Conservation (phyloP, 1,140 invertebrate genomes). For the Drosophila leontia region DNA sequence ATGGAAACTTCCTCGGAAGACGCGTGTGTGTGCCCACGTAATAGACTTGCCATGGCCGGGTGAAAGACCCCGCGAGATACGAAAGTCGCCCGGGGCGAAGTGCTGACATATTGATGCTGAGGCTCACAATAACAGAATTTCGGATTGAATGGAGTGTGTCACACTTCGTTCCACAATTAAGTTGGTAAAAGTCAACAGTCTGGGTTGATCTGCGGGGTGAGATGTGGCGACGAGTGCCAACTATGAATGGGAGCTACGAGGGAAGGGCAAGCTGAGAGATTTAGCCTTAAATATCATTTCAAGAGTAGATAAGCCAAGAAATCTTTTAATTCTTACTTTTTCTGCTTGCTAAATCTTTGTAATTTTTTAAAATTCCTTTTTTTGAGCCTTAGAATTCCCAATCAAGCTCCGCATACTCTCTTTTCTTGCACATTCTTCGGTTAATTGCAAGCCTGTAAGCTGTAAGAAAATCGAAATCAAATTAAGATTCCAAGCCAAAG, state of each 20-base stretch:
- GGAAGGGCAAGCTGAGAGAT: background rate
- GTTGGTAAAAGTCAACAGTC: constrained; percentile 44
- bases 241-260: constrained; percentile 3
- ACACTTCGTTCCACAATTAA: constrained; percentile 50
- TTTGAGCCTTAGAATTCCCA: background rate
- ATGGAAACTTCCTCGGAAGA: constrained; percentile 24
- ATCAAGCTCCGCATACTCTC: background rate
- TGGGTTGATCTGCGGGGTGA: constrained; percentile 8
- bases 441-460: constrained; percentile 16
- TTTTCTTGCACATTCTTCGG: constrained; percentile 6
- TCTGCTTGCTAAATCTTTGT: background rate
- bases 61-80: constrained; percentile 43
- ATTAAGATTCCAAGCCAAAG: constrained; percentile 57
- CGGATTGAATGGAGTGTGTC: constrained; percentile 27
- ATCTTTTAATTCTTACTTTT: background rate
- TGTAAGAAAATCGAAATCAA: constrained; percentile 43
- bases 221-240: background rate
- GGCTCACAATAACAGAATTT: constrained; percentile 31
- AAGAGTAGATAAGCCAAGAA: background rate
- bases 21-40: constrained; percentile 66
- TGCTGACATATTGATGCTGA: constrained; percentile 33
- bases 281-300: background rate
- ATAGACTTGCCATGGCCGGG: constrained; percentile 48
- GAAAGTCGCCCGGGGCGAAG: constrained; percentile 41
- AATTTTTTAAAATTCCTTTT: background rate